phyloP scores from a whole-genome alignment of 2,888 invertebrate genomes.

The Papilio demoleus region DNA sequence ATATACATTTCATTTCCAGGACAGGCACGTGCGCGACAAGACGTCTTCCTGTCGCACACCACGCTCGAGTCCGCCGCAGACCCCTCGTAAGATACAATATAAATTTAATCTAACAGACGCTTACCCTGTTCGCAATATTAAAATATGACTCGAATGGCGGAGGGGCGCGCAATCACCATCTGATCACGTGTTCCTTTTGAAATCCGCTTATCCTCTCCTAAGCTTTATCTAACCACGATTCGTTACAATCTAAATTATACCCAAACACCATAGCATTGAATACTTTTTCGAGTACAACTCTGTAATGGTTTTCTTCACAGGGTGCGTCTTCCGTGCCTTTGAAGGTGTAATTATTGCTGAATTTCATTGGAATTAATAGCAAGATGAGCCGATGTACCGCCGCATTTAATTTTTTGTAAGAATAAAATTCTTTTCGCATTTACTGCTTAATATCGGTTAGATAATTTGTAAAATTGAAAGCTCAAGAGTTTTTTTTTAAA shows the following conservation, averaged over 20 bases:
- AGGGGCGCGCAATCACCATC: conserved; percentile 74
- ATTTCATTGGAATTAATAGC: conserved; percentile 76
- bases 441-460: conserved; percentile 3
- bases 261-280: conserved; percentile 51
- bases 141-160: conserved; percentile 70
- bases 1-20: conserved; percentile 4
- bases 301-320: conserved; percentile 52
- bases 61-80: conserved; percentile 8
- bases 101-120: conserved; percentile 73
- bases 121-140: conserved; percentile 74
- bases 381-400: conserved; percentile 63
- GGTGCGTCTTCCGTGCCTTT: conserved; percentile 71
- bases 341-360: conserved; percentile 78
- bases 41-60: conserved; percentile 14
- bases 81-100: conserved; percentile 55
- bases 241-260: conserved; percentile 53
- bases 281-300: conserved; percentile 47
- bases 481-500: background rate
- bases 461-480: conserved; percentile 6
- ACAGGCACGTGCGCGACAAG: conserved; percentile 39
- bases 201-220: conserved; percentile 73
- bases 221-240: conserved; percentile 59
- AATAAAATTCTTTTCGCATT: conserved; percentile 16
- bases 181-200: conserved; percentile 80
- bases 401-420: conserved; percentile 36